Conservation (phyloP, 2,113 vertebrate genomes). For the Nematolebias whitei region DNA sequence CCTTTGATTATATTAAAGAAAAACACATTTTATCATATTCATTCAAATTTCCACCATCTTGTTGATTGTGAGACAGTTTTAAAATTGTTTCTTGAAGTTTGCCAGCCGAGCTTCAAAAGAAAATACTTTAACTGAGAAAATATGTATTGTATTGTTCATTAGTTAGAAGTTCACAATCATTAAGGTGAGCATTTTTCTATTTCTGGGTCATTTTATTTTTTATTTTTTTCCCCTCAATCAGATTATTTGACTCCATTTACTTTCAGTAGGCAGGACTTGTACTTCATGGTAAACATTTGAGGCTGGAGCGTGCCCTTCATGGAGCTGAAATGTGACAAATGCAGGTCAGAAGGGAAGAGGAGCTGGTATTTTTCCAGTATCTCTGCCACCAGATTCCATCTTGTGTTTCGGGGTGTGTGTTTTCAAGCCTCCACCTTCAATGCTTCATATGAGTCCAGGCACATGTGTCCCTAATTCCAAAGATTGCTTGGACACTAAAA, state of each 20-base stretch:
- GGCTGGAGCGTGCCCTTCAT: conserved; percentile 54
- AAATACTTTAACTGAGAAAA: too few relatives aligned
- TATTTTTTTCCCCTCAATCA: not conserved
- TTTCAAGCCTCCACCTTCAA: conserved; percentile 43
- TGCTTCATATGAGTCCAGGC: conserved; percentile 29
- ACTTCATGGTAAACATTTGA: conserved; percentile 35
- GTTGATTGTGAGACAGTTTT: too few relatives aligned
- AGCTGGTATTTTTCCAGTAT: conserved; percentile 75
- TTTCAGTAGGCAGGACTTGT: not conserved
- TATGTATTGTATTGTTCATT: not conserved
- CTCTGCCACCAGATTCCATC: conserved; percentile 50
- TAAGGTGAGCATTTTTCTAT: not conserved
- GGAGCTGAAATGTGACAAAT: conserved; percentile 66
- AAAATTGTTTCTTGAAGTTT: too few relatives aligned
- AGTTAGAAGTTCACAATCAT: not conserved
- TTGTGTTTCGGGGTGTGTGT: conserved; percentile 46
- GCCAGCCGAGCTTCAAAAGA: too few relatives aligned
- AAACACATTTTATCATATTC: not conserved
- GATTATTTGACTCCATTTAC: not conserved
- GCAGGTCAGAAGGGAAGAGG: conserved; percentile 75
- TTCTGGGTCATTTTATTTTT: too few relatives aligned
- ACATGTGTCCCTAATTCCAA: not conserved
- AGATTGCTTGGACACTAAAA: not conserved
- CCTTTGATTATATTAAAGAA: not conserved
- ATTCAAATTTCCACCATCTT: not conserved